Conservation (phyloP, 2,797 vertebrate species). For the Syncerus caffer region DNA sequence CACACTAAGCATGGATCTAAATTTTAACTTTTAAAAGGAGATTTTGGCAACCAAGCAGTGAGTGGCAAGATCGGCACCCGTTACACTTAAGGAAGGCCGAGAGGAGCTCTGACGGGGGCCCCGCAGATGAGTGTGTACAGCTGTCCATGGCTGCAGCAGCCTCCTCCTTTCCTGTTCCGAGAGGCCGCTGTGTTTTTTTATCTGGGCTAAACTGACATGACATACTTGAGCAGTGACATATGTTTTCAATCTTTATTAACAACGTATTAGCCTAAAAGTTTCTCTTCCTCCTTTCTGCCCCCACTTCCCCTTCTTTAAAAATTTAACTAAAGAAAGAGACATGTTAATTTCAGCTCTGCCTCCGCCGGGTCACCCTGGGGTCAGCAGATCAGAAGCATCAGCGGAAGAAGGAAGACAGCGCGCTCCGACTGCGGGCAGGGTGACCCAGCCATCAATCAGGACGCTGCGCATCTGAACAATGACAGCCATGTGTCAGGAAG, state of each 20-base stretch:
- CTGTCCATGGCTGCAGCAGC: neutral
- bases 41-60: neutral
- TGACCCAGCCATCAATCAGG: slow-evolving; percentile 86
- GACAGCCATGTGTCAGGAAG: slow-evolving; percentile 90
- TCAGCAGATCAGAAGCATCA: slow-evolving; percentile 86
- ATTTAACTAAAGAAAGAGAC: slow-evolving; percentile 83
- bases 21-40: neutral
- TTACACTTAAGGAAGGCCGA: rapidly evolving
- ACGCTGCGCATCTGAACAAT: slow-evolving; percentile 81
- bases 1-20: neutral
- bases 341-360: slow-evolving; percentile 83
- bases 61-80: rapidly evolving
- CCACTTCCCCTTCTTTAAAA: slow-evolving; percentile 52
- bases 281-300: slow-evolving; percentile 31
- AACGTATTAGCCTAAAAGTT: slow-evolving; percentile 47
- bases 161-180: slow-evolving; percentile 12
- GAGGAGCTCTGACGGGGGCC: neutral
- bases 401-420: slow-evolving; percentile 80
- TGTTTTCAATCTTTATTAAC: slow-evolving; percentile 71
- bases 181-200: slow-evolving; percentile 32
- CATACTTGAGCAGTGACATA: slow-evolving; percentile 27
- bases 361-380: slow-evolving; percentile 87
- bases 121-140: rapidly evolving
- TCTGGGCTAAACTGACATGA: slow-evolving; percentile 58
- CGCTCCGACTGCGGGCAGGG: slow-evolving; percentile 82